Evolutionary conservation across 2,113 vertebrate genomes (phyloP).

Genomic region (Dipodomys merriami): DNA sequence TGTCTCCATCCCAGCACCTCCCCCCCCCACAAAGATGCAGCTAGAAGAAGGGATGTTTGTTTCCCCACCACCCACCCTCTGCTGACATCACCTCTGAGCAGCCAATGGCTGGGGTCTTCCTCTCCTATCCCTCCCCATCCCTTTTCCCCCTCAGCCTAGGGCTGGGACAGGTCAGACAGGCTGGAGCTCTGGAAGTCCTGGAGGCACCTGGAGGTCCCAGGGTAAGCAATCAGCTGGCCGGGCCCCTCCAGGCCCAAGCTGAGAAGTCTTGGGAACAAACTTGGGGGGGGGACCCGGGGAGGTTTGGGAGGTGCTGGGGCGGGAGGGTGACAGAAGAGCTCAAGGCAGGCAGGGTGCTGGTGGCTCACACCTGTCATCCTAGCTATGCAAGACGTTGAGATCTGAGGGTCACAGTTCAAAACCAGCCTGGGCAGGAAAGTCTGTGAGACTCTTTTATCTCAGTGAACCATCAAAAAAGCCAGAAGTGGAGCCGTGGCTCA

Average conservation of each 20-base stretch:
- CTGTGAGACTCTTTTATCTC: no score
- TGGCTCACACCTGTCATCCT: no score
- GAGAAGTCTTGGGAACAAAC: not conserved
- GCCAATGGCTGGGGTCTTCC: constrained; percentile 74
- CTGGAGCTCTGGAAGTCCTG: constrained; percentile 49
- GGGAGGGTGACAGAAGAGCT: not conserved
- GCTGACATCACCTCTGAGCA: constrained; percentile 68
- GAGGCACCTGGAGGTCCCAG: constrained; percentile 47
- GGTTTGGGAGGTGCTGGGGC: not conserved
- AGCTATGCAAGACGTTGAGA: no score
- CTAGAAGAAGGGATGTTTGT: constrained; percentile 74
- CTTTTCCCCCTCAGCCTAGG: constrained; percentile 70
- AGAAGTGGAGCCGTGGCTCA: no score
- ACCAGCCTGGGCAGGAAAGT: no score
- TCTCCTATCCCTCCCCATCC: constrained; percentile 38
- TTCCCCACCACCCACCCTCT: constrained; percentile 67
- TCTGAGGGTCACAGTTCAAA: no score
- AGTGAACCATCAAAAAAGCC: no score
- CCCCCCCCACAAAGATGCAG: not conserved
- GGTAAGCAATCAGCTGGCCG: constrained; percentile 66
- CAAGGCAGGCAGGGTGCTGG: no score
- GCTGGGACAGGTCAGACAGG: constrained; percentile 53
- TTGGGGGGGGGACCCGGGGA: not conserved
- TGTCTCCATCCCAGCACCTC: not conserved
- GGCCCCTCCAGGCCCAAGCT: not conserved